Evolutionary conservation across 2,888 invertebrate genomes (phyloP).

Genomic region (Tryphoninae sp.): DNA sequence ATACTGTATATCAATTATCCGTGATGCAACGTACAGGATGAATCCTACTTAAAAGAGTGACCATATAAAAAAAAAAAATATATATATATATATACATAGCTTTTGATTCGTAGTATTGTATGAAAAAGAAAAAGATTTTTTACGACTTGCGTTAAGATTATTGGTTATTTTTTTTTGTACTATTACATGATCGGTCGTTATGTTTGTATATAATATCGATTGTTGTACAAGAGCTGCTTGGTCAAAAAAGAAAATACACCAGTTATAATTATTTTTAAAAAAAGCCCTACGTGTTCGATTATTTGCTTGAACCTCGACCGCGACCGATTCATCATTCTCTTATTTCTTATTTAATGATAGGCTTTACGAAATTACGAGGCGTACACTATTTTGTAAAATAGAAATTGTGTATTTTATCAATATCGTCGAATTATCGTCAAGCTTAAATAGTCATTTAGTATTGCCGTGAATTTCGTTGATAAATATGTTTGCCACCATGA

Average conservation of each 20-base stretch:
- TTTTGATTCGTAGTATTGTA: conserved; percentile 56
- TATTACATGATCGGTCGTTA: conserved; percentile 74
- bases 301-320: conserved; percentile 30
- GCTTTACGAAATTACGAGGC: conserved; percentile 9
- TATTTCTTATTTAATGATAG: not conserved
- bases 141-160: conserved; percentile 70
- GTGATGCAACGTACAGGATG: conserved; percentile 34
- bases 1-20: conserved; percentile 25
- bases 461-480: conserved; percentile 62
- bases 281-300: conserved; percentile 30
- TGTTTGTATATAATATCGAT: conserved; percentile 75
- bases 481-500: conserved; percentile 60
- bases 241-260: conserved; percentile 69
- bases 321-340: not conserved
- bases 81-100: conserved; percentile 39
- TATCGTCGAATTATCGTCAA: conserved; percentile 28
- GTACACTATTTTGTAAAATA: conserved; percentile 49
- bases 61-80: conserved; percentile 9
- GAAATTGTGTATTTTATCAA: conserved; percentile 52
- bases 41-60: conserved; percentile 34
- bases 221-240: conserved; percentile 73
- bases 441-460: conserved; percentile 50
- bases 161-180: conserved; percentile 67
- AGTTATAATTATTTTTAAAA: conserved; percentile 74
- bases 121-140: conserved; percentile 68